Evolutionary conservation across 2,888 invertebrate genomes (phyloP).

Genomic region (Cephus spinipes): DNA sequence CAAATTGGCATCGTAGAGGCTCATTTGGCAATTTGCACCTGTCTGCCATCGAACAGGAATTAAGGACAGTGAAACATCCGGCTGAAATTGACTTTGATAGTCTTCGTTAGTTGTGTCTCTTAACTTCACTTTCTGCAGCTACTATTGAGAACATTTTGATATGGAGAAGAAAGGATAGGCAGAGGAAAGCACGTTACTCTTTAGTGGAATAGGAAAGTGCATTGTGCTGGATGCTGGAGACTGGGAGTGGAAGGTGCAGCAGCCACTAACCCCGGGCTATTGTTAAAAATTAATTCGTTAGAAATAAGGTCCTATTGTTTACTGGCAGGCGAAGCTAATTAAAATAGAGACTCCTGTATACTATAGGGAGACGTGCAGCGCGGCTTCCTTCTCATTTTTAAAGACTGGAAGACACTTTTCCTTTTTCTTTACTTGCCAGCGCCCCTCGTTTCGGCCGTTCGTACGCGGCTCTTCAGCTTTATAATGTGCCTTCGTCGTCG

Average conservation of each 20-base stretch:
- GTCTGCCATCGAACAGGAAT: too few relatives aligned
- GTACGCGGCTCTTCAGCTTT: background rate
- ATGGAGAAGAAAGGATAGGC: background rate
- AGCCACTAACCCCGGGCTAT: conserved; percentile 21
- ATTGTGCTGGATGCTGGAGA: background rate
- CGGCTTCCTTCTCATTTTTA: background rate
- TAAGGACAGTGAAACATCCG: too few relatives aligned
- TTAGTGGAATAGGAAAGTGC: conserved; percentile 10
- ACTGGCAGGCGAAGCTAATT: conserved; percentile 38
- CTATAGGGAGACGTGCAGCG: background rate
- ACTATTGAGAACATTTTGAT: too few relatives aligned
- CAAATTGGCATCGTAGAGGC: too few relatives aligned
- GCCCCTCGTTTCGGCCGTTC: too few relatives aligned
- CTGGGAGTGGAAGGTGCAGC: conserved; percentile 19
- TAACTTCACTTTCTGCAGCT: too few relatives aligned
- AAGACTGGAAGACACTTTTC: background rate
- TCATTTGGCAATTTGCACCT: too few relatives aligned
- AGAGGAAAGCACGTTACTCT: conserved; percentile 39
- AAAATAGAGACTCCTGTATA: conserved; percentile 22
- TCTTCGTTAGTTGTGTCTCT: too few relatives aligned
- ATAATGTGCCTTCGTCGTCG: too few relatives aligned
- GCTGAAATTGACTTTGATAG: too few relatives aligned
- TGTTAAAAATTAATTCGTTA: conserved; percentile 50
- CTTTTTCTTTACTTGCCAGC: background rate
- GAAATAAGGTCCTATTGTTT: conserved; percentile 48